Percentiles rank a stretch among this genome's conserved stretches.
Conservation (phyloP, 1,140 invertebrate species). For the Drosophila willistoni region DNA sequence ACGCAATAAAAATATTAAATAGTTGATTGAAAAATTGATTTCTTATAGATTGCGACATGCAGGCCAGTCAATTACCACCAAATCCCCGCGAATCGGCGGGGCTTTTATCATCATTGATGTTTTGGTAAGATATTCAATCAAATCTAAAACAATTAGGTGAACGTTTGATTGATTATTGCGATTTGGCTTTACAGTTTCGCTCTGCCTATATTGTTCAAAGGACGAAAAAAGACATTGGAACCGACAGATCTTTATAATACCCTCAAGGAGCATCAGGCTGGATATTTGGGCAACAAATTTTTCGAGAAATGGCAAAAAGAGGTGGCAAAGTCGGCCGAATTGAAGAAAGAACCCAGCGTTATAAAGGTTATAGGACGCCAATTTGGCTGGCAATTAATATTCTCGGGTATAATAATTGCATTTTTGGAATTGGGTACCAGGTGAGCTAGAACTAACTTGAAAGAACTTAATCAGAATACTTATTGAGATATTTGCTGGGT, state of each 20-base stretch:
- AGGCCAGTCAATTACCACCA: conserved; percentile 52
- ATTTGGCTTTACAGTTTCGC: conserved; percentile 74
- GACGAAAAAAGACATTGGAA: conserved; percentile 84
- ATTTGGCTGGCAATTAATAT: conserved; percentile 58
- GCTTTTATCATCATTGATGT: conserved; percentile 60
- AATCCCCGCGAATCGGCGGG: conserved; percentile 69
- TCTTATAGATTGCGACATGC: conserved; percentile 22
- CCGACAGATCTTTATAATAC: conserved; percentile 85
- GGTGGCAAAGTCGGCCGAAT: conserved; percentile 26
- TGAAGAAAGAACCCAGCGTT: conserved; percentile 53
- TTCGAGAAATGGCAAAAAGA: conserved; percentile 66
- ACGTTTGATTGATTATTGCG: too few species aligned
- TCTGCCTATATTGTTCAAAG: conserved; percentile 84
- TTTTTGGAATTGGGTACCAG: conserved; percentile 46
- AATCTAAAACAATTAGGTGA: too few species aligned
- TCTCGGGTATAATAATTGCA: conserved; percentile 40
- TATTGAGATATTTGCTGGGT: neutral
- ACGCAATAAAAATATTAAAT: conserved; percentile 3
- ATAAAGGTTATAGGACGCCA: conserved; percentile 43
- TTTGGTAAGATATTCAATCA: conserved; percentile 48
- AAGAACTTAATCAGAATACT: neutral
- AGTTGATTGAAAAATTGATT: conserved; percentile 2
- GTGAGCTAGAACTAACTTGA: conserved; percentile 14
- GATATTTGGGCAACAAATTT: conserved; percentile 59
- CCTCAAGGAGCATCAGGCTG: conserved; percentile 84